A percentile compares a stretch with the other conserved stretches of the same genome.
These are phyloP conservation scores for Pelodytes ibericus DNA, from an alignment of 2,797 vertebrate species.

Conservation along the genomic window DNA sequence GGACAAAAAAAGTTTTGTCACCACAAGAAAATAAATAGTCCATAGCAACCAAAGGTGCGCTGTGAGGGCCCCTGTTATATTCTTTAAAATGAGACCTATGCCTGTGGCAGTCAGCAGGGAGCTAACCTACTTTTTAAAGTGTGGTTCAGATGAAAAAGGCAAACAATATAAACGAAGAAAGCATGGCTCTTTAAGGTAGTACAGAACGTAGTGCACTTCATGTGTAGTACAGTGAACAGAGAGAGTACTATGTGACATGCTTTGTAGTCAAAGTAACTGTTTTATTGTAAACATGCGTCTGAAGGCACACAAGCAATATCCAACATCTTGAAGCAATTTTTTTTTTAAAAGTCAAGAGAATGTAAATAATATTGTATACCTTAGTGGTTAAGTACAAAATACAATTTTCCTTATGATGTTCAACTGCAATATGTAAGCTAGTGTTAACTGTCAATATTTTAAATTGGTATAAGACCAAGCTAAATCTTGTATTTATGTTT, in stretches of 20 bases:
- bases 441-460: too few relatives aligned
- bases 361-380: too few relatives aligned
- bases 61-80: conserved; percentile 37
- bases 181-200: conserved; percentile 40
- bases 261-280: neutral
- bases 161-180: conserved; percentile 28
- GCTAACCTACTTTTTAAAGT: conserved; percentile 38
- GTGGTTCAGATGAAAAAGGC: conserved; percentile 40
- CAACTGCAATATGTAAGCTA: too few relatives aligned
- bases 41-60: neutral
- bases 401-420: too few relatives aligned
- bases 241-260: neutral
- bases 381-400: too few relatives aligned
- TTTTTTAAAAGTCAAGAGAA: too few relatives aligned
- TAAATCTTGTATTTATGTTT: too few relatives aligned
- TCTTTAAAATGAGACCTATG: conserved; percentile 42
- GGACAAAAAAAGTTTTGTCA: neutral
- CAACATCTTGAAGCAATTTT: too few relatives aligned
- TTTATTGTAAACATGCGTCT: neutral
- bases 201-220: neutral
- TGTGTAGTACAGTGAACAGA: neutral
- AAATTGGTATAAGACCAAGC: too few relatives aligned
- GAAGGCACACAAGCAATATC: too few relatives aligned
- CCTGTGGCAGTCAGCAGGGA: conserved; percentile 36
- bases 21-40: conserved; percentile 1